phyloP scores from a whole-genome alignment of 2,888 invertebrate species.

The Phorcus lineatus region DNA sequence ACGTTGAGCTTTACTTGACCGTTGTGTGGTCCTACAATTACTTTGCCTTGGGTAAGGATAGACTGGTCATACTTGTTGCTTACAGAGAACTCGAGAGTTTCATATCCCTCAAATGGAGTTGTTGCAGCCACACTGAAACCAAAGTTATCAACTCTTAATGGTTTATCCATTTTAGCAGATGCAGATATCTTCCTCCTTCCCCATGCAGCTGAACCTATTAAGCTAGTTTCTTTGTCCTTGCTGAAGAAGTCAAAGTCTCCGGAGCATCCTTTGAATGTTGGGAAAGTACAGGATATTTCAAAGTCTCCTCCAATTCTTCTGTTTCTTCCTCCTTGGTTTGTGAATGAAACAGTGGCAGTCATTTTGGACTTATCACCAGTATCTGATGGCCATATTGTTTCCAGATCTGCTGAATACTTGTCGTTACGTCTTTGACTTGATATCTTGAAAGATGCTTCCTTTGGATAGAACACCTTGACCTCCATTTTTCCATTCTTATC shows the following conservation, averaged over 20 bases:
- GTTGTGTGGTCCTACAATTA: neutral
- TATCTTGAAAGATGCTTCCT: neutral
- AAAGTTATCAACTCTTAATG: slow-evolving; percentile 45
- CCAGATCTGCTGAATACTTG: neutral
- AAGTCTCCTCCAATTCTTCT: slow-evolving; percentile 36
- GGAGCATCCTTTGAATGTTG: slow-evolving; percentile 28
- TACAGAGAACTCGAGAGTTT: slow-evolving; percentile 41
- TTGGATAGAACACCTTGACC: neutral
- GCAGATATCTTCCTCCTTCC: slow-evolving; percentile 50
- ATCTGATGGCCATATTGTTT: neutral
- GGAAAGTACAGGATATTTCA: slow-evolving; percentile 44
- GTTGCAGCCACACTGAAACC: slow-evolving; percentile 44
- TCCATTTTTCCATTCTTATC: neutral
- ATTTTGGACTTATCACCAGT: neutral
- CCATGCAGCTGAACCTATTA: slow-evolving; percentile 47
- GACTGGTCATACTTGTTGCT: slow-evolving; percentile 39
- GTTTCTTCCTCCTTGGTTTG: neutral
- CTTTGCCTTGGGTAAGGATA: neutral
- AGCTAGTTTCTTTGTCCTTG: slow-evolving; percentile 40
- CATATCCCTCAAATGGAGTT: slow-evolving; percentile 52
- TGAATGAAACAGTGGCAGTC: neutral
- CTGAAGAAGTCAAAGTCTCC: slow-evolving; percentile 41
- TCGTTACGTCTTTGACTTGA: neutral
- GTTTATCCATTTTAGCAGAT: slow-evolving; percentile 50
- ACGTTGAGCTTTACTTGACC: neutral